Evolutionary conservation across 2,888 invertebrate genomes (phyloP), one percentile per base, ranked within the genome.

Genomic region (Operophtera brumata): DNA sequence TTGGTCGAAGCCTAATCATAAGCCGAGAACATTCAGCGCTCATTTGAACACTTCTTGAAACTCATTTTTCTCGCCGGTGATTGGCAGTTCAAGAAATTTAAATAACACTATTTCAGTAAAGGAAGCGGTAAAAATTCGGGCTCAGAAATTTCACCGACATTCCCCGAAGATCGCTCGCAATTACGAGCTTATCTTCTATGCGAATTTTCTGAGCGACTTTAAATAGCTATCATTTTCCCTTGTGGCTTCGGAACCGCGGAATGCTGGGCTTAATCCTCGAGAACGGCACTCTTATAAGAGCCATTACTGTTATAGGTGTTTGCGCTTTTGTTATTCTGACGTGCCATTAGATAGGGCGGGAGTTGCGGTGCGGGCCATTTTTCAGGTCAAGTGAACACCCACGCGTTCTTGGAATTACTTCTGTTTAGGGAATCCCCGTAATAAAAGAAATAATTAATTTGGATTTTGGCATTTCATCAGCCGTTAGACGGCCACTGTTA

Each of bases 161-260:
- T 77, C 78, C 77, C 77, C 67, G 69, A 79, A 78, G 80, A 84
- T 80, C 80, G 75, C 61, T 66, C 69, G 80, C 80, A 84, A 85
- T 84, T 84, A 84, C 80, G 65, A 66, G 69, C 79, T 84, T 84
- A 84, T 84, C 84, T 80, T 70, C 71, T 75, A 81, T 82, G 78
- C 77, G 82, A 82, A 83, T 82, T 80, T 83, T 81, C 81, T 78
- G 77, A 83, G 77, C 78, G 80, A 80, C 78, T 84, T 84, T 84
- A 84, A 84, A 84, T 82, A 80, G 82, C 80, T 75, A 80, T 80
- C 80, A 80, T 83, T 83, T 84, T 79, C 80, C 75, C 74, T 69
- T 61, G 76, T 70, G 79, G 69, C 69, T 75, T 75, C 66, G 72
- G 66, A 70, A 72, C 72, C 69, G 69, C 66, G 67, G 70, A 78